Conservation (phyloP, 2,888 invertebrate species). For the Aphodius granarius region DNA sequence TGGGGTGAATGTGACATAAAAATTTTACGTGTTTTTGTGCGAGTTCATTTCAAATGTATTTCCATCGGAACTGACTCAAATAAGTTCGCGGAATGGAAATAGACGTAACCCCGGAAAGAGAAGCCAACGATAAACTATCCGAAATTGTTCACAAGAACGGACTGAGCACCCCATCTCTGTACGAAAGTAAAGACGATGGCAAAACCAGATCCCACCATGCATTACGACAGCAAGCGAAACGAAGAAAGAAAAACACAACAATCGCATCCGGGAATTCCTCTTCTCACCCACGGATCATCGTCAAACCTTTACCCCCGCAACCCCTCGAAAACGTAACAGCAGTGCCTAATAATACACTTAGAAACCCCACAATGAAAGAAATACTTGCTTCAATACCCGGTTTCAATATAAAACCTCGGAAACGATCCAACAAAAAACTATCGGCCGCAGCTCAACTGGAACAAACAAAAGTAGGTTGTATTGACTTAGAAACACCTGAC, state of each 20-base stretch:
- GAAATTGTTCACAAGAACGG: slow-evolving; percentile 17
- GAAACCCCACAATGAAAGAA: slow-evolving; percentile 84
- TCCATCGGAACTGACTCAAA: not conserved
- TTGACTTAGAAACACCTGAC: slow-evolving; percentile 94
- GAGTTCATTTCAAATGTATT: not conserved
- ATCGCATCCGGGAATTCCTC: slow-evolving; percentile 64
- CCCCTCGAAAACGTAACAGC: slow-evolving; percentile 56
- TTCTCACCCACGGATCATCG: slow-evolving; percentile 76
- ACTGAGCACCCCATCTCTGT: slow-evolving; percentile 18
- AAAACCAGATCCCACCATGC: slow-evolving; percentile 61
- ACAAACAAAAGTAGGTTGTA: slow-evolving; percentile 90
- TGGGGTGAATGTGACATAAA: slow-evolving; percentile 36
- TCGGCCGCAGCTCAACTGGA: slow-evolving; percentile 91
- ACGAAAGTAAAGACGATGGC: slow-evolving; percentile 36
- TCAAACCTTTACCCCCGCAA: slow-evolving; percentile 76
- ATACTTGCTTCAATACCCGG: slow-evolving; percentile 87
- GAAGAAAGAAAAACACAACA: slow-evolving; percentile 78
- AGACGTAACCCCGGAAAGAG: slow-evolving; percentile 50
- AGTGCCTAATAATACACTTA: slow-evolving; percentile 44
- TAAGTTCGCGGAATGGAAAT: slow-evolving; percentile 47
- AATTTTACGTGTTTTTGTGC: slow-evolving; percentile 28
- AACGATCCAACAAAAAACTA: slow-evolving; percentile 79
- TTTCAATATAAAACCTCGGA: slow-evolving; percentile 80
- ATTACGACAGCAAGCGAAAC: slow-evolving; percentile 73
- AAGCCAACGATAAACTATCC: slow-evolving; percentile 38